These are phyloP conservation scores for Dolichopus griseipennis DNA, from an alignment of 2,888 invertebrate genomes.

Conservation along the genomic window DNA sequence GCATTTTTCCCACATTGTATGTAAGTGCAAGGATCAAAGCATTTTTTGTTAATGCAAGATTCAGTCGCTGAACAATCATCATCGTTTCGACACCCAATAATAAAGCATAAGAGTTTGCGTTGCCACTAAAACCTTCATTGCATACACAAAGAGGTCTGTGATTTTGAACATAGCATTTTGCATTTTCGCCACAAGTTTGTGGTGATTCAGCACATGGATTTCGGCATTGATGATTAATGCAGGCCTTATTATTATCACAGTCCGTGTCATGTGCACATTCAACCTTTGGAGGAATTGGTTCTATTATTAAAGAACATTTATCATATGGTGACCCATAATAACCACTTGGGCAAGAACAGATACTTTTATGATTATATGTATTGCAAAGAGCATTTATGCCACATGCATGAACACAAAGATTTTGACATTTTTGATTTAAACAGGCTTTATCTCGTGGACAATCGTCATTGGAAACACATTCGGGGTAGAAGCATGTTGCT, in stretches of 20 bases:
- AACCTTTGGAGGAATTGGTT: slow-evolving; percentile 51
- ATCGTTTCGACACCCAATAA: slow-evolving; percentile 76
- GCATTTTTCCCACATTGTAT: slow-evolving; percentile 75
- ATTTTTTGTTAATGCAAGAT: slow-evolving; percentile 73
- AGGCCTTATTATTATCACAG: slow-evolving; percentile 74
- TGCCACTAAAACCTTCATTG: slow-evolving; percentile 69
- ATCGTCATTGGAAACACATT: slow-evolving; percentile 81
- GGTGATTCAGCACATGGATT: slow-evolving; percentile 60
- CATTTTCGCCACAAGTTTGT: slow-evolving; percentile 65
- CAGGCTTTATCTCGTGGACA: slow-evolving; percentile 75
- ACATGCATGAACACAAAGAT: slow-evolving; percentile 75
- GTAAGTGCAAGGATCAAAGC: slow-evolving; percentile 67
- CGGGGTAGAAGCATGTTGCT: slow-evolving; percentile 72
- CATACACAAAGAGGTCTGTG: slow-evolving; percentile 78
- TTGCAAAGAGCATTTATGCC: slow-evolving; percentile 75
- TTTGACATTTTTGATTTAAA: slow-evolving; percentile 70
- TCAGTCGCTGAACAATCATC: slow-evolving; percentile 74
- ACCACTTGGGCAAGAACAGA: slow-evolving; percentile 72
- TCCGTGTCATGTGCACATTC: slow-evolving; percentile 71
- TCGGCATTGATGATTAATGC: slow-evolving; percentile 63
- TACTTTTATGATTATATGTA: slow-evolving; percentile 68
- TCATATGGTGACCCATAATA: slow-evolving; percentile 71
- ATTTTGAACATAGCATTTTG: slow-evolving; percentile 66
- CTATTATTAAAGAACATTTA: slow-evolving; percentile 53
- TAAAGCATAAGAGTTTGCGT: slow-evolving; percentile 69